phyloP scores from a whole-genome alignment of 2,888 invertebrate species.

The Phalera bucephala region DNA sequence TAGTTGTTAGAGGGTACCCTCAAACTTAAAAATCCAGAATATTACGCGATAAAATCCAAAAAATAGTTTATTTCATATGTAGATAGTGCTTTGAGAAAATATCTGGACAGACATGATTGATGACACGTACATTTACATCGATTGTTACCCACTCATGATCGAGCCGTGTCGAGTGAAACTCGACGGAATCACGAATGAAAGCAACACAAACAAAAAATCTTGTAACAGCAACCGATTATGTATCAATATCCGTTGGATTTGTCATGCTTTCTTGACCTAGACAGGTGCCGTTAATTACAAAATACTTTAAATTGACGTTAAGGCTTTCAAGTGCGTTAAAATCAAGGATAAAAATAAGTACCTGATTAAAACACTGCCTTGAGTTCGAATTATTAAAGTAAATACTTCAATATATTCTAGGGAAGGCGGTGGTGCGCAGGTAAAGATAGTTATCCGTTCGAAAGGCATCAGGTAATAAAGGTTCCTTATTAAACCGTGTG shows the following conservation, averaged over 20 bases:
- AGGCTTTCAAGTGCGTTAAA: background rate
- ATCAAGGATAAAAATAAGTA: background rate
- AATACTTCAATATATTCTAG: too few species aligned
- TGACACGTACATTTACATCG: background rate
- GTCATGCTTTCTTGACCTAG: slow-evolving; percentile 49
- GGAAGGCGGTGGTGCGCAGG: too few species aligned
- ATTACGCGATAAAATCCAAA: too few species aligned
- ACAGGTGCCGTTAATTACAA: slow-evolving; percentile 11
- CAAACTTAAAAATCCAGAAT: too few species aligned
- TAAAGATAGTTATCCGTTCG: too few species aligned
- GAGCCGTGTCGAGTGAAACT: slow-evolving; percentile 20
- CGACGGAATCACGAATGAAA: slow-evolving; percentile 19
- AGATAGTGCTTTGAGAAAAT: background rate
- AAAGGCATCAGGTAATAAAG: too few species aligned
- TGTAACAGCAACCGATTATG: slow-evolving; percentile 23
- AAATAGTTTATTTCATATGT: too few species aligned
- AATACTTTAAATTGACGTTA: slow-evolving; percentile 8
- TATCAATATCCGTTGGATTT: slow-evolving; percentile 26
- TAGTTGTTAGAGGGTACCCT: too few species aligned
- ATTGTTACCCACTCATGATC: slow-evolving; percentile 3
- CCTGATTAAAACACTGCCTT: slow-evolving; percentile 7
- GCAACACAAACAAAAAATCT: slow-evolving; percentile 29
- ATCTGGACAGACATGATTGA: background rate
- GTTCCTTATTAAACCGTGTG: too few species aligned
- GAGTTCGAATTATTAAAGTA: too few species aligned